Percentiles rank a stretch among this genome's conserved stretches.
Conservation (phyloP, 2,113 vertebrate genomes). For the Phrynocephalus versicolor region DNA sequence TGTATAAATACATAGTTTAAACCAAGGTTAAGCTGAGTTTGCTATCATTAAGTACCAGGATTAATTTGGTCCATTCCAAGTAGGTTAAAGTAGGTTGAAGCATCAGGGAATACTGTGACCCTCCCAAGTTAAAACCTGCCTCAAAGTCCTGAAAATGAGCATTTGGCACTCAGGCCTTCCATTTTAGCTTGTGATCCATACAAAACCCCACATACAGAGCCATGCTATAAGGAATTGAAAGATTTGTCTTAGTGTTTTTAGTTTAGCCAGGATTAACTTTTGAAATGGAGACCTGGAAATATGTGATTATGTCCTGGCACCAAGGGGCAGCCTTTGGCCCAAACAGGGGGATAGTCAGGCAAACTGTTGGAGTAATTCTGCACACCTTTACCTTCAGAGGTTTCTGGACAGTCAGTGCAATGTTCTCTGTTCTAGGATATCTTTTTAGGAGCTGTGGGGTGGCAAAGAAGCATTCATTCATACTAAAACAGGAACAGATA, state of each 20-base stretch:
- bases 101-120: slow-evolving; percentile 23
- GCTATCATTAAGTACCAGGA: slow-evolving; percentile 68
- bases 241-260: slow-evolving; percentile 40
- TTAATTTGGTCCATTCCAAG: slow-evolving; percentile 63
- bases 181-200: slow-evolving; percentile 43
- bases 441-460: not conserved
- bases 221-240: slow-evolving; percentile 42
- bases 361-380: no score
- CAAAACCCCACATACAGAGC: slow-evolving; percentile 25
- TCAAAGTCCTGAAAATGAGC: slow-evolving; percentile 40
- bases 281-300: not conserved
- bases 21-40: slow-evolving; percentile 72
- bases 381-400: not conserved
- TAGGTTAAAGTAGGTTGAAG: slow-evolving; percentile 54
- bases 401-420: not conserved
- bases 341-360: no score
- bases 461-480: not conserved
- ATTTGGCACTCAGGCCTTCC: slow-evolving; percentile 15
- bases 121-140: slow-evolving; percentile 1
- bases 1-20: slow-evolving; percentile 75
- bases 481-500: no score
- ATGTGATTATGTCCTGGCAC: not conserved
- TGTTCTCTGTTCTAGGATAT: not conserved
- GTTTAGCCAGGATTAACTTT: slow-evolving; percentile 46
- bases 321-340: not conserved